These are phyloP conservation scores for Trichonephila inaurata DNA, from an alignment of 1,140 invertebrate genomes.

Conservation along the genomic window DNA sequence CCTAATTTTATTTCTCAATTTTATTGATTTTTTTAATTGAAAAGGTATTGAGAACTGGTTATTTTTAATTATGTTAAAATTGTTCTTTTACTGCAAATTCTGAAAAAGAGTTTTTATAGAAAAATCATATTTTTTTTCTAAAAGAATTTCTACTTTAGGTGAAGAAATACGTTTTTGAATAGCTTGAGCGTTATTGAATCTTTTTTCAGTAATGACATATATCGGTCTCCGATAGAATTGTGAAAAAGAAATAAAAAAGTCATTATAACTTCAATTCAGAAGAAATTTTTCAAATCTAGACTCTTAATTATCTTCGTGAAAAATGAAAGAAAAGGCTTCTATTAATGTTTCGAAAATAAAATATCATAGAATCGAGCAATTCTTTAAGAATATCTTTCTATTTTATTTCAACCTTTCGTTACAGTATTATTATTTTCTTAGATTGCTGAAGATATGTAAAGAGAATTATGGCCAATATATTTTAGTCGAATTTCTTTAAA, in stretches of 20 bases:
- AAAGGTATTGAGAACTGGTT: too few species aligned
- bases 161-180: background rate
- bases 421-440: constrained; percentile 42
- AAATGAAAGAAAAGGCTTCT: background rate
- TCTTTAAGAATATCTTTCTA: constrained; percentile 6
- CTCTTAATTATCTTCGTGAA: constrained; percentile 33
- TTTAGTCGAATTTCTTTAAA: too few species aligned
- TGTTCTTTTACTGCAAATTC: too few species aligned
- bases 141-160: background rate
- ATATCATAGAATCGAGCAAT: background rate
- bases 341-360: constrained; percentile 46
- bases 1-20: too few species aligned
- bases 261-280: constrained; percentile 39
- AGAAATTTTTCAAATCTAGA: constrained; percentile 39
- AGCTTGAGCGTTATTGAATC: constrained; percentile 34
- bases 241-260: constrained; percentile 23
- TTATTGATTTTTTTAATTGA: too few species aligned
- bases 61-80: too few species aligned
- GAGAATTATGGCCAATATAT: background rate
- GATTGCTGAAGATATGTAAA: background rate
- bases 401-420: background rate
- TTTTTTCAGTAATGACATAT: constrained; percentile 22
- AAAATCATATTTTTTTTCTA: too few species aligned
- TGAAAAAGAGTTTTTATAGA: too few species aligned
- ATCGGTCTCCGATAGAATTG: constrained; percentile 20